These are phyloP conservation scores for Ceratoteleas bidentatus DNA, from an alignment of 1,140 invertebrate genomes.

Conservation along the genomic window DNA sequence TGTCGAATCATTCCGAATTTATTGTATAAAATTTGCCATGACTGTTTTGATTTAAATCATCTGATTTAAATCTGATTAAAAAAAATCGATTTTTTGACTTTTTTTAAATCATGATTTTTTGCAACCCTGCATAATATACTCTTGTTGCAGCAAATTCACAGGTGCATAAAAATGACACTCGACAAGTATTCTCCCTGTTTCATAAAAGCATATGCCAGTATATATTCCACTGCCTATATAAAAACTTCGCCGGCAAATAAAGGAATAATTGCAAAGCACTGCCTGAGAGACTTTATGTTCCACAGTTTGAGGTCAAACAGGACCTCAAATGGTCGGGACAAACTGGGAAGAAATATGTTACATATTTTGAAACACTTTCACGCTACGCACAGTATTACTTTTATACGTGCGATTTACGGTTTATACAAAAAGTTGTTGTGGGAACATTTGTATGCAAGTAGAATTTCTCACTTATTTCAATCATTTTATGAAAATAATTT, in stretches of 20 bases:
- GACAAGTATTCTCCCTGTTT: slow-evolving; percentile 31
- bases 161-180: slow-evolving; percentile 45
- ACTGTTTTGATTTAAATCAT: too few relatives aligned
- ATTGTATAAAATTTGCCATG: too few relatives aligned
- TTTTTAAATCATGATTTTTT: too few relatives aligned
- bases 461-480: not conserved
- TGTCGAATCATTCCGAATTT: too few relatives aligned
- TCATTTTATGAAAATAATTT: too few relatives aligned
- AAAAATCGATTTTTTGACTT: too few relatives aligned
- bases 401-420: slow-evolving; percentile 37
- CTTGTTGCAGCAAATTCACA: slow-evolving; percentile 56
- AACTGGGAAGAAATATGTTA: slow-evolving; percentile 63
- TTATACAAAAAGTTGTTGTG: slow-evolving; percentile 55
- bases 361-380: slow-evolving; percentile 56
- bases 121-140: too few relatives aligned
- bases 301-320: slow-evolving; percentile 62
- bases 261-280: slow-evolving; percentile 56
- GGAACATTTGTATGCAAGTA: slow-evolving; percentile 64
- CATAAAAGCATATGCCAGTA: slow-evolving; percentile 51
- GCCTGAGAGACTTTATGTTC: slow-evolving; percentile 60
- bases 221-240: slow-evolving; percentile 51
- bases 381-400: slow-evolving; percentile 10
- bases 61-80: too few relatives aligned
- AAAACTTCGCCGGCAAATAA: slow-evolving; percentile 30
- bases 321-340: slow-evolving; percentile 33